phyloP scores from a whole-genome alignment of 2,113 vertebrate genomes.

The Cephalophus harveyi region DNA sequence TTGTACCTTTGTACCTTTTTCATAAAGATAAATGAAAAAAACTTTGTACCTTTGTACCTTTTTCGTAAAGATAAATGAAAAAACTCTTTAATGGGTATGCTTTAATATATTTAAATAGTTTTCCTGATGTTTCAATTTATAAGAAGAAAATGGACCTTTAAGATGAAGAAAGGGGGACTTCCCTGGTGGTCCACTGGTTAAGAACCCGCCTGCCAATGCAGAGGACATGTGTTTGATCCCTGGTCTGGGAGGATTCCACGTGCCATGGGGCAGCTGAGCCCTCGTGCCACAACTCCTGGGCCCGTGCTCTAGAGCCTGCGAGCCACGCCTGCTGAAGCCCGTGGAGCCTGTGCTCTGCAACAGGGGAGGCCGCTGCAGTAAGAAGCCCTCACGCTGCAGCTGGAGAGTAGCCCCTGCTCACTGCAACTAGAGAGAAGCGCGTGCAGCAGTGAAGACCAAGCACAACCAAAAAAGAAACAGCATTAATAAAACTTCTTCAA shows the following conservation, averaged over 20 bases:
- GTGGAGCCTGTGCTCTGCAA: not conserved
- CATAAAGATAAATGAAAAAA: not conserved
- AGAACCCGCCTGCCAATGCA: not conserved
- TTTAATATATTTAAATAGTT: not conserved
- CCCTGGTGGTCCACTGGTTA: not conserved
- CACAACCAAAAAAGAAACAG: not conserved
- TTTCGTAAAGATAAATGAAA: not conserved
- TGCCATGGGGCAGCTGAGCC: not conserved
- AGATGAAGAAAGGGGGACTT: not conserved
- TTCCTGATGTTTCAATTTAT: not conserved
- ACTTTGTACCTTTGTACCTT: too few species aligned
- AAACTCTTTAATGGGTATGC: not conserved
- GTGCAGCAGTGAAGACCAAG: not conserved
- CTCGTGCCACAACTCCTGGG: not conserved
- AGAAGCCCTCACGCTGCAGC: not conserved
- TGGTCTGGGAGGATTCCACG: not conserved
- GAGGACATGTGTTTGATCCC: not conserved
- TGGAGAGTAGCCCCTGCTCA: not conserved
- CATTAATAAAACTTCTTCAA: not conserved
- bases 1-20: too few species aligned
- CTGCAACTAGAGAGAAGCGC: not conserved
- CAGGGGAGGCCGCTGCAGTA: not conserved
- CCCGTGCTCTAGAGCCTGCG: not conserved
- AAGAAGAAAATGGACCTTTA: not conserved
- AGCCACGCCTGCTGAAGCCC: not conserved